Evolutionary conservation across 2,797 vertebrate species (phyloP), one percentile per base, ranked within the genome.

Genomic region (Dipus sagitta): DNA sequence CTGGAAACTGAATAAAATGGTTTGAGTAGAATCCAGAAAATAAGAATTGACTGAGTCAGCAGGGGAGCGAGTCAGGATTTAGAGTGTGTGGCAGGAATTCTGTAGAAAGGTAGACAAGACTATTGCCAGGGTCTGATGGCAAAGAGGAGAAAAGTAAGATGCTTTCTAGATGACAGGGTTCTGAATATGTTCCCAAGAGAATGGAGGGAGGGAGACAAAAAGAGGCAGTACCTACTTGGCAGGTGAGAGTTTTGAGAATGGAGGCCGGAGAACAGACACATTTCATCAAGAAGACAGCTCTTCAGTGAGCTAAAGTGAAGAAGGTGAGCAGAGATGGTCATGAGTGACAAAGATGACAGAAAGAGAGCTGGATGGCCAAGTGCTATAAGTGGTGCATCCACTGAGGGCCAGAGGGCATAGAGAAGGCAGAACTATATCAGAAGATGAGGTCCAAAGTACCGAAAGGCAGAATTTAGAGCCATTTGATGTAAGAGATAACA

Each of bases 201-300:
- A 72, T 7, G 12, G 42, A 65, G 15, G 38, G 26, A 77, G 24
- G 38, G 42, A 77, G 65, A 24, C 6, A 52, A 79, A 54, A 83
- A 42, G 32, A 47, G 52, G 42, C 10, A 38, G 64, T n/a, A n/a
- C n/a, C 52, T 6, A 6, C 0, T 0, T 3, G 70, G 6, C 52
- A 21, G 64, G 20, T 28, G 20, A 80, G 74, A 74, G 26, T 60
- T 52, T 71, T 2, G 54, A 75, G 28, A 4, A 24, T 1, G 21
- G 47, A 76, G 11, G 26, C 82, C 17, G 64, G 79, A 6, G 11
- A 26, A 65, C 6, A 62, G 30, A 23, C 18, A 11, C 24, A 28
- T 54, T 81, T 26, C 60, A 58, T 54, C 7, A 38, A 26, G 72
- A 85, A 20, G 64, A 87, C 24, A 72, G 7, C 3, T 65, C 70